phyloP scores from a whole-genome alignment of 2,888 invertebrate genomes.

The Yponomeuta malinellus region DNA sequence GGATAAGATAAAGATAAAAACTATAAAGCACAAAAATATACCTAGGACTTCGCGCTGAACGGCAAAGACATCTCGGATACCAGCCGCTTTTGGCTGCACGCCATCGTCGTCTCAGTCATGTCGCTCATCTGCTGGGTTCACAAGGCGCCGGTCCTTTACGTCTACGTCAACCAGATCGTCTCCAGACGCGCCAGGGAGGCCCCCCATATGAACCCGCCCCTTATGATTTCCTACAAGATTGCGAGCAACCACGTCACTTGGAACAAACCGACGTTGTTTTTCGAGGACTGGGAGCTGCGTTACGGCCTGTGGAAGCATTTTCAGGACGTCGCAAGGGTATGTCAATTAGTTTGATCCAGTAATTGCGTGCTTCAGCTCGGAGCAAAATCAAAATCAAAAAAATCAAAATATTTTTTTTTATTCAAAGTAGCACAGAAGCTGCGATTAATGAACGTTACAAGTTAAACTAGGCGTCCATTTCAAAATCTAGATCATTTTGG shows the following conservation, averaged over 20 bases:
- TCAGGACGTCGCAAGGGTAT: constrained; percentile 33
- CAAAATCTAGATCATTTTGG: too few species aligned
- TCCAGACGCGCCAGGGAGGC: constrained; percentile 75
- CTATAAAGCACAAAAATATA: not conserved
- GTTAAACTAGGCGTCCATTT: too few species aligned
- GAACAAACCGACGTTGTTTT: constrained; percentile 78
- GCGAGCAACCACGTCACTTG: constrained; percentile 74
- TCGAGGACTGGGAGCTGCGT: constrained; percentile 79
- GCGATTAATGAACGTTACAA: too few species aligned
- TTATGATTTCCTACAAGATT: constrained; percentile 69
- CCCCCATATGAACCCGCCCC: constrained; percentile 79
- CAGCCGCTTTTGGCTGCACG: constrained; percentile 73
- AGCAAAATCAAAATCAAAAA: too few species aligned
- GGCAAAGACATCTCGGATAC: constrained; percentile 41
- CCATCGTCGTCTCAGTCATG: constrained; percentile 75
- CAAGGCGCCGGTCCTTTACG: constrained; percentile 71
- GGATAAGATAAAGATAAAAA: too few species aligned
- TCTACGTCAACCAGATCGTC: constrained; percentile 75
- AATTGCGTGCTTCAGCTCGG: too few species aligned
- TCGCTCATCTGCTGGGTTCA: constrained; percentile 79
- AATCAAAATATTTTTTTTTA: too few species aligned
- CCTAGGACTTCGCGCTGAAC: constrained; percentile 56
- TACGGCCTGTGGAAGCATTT: constrained; percentile 80
- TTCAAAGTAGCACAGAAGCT: too few species aligned
- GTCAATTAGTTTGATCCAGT: not conserved